Percentiles rank a stretch among this genome's conserved stretches.
These are phyloP conservation scores for Takifugu rubripes DNA, from an alignment of 2,797 vertebrate species.

Conservation along the genomic window DNA sequence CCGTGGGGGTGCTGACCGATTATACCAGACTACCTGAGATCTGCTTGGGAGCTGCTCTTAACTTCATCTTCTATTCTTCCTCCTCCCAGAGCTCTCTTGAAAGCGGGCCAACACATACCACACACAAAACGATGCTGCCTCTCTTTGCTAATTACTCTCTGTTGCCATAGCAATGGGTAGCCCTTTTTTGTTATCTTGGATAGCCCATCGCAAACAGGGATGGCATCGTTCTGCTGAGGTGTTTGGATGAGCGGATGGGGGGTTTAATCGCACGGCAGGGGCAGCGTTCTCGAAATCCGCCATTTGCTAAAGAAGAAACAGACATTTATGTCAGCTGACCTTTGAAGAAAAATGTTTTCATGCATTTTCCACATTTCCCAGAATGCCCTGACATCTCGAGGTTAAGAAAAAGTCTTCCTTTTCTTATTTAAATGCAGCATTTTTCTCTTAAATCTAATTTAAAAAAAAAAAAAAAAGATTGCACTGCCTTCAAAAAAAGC, in stretches of 20 bases:
- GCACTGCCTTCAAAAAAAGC: no score
- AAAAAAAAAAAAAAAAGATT: no score
- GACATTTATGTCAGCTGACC: background rate
- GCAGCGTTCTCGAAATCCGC: no score
- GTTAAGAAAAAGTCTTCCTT: no score
- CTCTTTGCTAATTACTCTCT: constrained; percentile 62
- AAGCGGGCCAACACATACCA: constrained; percentile 54
- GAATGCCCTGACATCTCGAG: no score
- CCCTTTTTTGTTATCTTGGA: constrained; percentile 47
- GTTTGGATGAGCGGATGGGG: constrained; percentile 2
- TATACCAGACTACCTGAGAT: constrained; percentile 28
- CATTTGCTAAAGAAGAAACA: no score
- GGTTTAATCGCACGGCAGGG: no score
- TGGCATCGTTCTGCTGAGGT: constrained; percentile 11
- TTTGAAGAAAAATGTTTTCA: background rate
- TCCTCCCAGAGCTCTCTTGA: constrained; percentile 45
- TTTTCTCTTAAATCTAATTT: no score
- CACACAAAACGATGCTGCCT: constrained; percentile 30
- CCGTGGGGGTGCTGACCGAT: no score
- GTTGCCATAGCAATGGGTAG: constrained; percentile 62
- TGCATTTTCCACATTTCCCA: no score
- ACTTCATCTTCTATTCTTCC: constrained; percentile 31
- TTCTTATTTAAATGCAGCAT: no score
- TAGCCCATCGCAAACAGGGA: constrained; percentile 38
- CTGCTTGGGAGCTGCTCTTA: constrained; percentile 14